Percentiles rank a stretch among this genome's conserved stretches.
Evolutionary conservation across 2,113 vertebrate genomes (phyloP).

Genomic region (Pomatostomus ruficeps): DNA sequence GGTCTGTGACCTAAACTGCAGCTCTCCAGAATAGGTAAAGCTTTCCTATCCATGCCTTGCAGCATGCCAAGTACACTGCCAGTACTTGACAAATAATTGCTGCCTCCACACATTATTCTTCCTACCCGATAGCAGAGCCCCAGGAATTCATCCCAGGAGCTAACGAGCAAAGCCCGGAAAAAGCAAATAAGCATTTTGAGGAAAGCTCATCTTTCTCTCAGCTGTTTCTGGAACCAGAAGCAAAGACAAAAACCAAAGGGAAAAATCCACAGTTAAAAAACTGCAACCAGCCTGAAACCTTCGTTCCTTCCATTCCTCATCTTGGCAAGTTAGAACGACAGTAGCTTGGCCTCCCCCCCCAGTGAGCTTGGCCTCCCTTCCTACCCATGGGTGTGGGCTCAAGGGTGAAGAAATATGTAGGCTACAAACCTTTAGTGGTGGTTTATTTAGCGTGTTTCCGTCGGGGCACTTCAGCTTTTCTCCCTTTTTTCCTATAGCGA

Average conservation of each 20-base stretch:
- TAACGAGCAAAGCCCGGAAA: neutral
- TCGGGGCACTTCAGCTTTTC: neutral
- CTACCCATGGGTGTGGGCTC: neutral
- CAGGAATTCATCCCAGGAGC: neutral
- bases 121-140: neutral
- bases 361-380: neutral
- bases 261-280: neutral
- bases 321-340: neutral
- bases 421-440: neutral
- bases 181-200: neutral
- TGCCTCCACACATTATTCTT: neutral
- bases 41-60: neutral
- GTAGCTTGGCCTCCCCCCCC: neutral
- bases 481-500: neutral
- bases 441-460: neutral
- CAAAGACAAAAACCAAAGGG: neutral
- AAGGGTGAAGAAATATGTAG: neutral
- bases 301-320: neutral
- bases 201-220: neutral
- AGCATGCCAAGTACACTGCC: neutral
- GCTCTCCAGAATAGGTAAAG: neutral
- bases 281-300: neutral
- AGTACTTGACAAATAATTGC: neutral
- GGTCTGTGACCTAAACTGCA: neutral
- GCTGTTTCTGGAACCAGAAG: neutral